phyloP scores from a whole-genome alignment of 2,888 invertebrate genomes.

The Caenorhabditis sp. region DNA sequence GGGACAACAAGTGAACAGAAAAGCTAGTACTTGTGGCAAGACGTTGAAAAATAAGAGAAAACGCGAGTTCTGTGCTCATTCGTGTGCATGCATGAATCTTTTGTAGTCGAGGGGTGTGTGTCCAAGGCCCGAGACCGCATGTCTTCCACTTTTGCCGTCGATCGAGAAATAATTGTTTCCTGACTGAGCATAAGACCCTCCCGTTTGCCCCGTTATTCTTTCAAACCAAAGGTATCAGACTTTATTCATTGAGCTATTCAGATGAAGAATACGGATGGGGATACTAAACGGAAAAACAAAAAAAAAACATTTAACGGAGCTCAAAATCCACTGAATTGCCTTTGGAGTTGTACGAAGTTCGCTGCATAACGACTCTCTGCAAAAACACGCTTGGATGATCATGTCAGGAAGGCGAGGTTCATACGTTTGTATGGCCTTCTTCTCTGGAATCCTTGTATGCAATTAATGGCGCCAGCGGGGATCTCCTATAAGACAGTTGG shows the following conservation, averaged over 20 bases:
- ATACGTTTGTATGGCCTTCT: slow-evolving; percentile 56
- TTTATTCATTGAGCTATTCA: slow-evolving; percentile 44
- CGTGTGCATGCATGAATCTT: slow-evolving; percentile 37
- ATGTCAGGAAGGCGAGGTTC: neutral
- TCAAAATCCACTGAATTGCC: slow-evolving; percentile 53
- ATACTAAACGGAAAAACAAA: slow-evolving; percentile 2
- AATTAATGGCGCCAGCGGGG: slow-evolving; percentile 59
- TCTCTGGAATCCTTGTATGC: slow-evolving; percentile 60
- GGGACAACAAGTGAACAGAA: neutral
- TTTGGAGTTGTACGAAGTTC: slow-evolving; percentile 33
- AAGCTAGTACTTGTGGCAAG: neutral
- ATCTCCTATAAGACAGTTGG: slow-evolving; percentile 36
- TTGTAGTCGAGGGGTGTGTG: too few relatives aligned
- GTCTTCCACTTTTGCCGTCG: slow-evolving; percentile 6
- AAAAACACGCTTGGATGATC: slow-evolving; percentile 10
- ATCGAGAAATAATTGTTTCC: slow-evolving; percentile 57
- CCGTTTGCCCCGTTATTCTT: slow-evolving; percentile 22
- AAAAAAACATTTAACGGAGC: slow-evolving; percentile 34
- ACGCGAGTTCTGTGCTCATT: slow-evolving; percentile 44
- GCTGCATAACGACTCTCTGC: slow-evolving; percentile 53
- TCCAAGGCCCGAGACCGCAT: too few relatives aligned
- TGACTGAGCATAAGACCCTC: slow-evolving; percentile 10
- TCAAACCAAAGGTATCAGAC: slow-evolving; percentile 15
- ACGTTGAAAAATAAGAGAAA: neutral
- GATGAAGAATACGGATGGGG: slow-evolving; percentile 11